Percentiles rank a stretch among this genome's conserved stretches.
These are phyloP conservation scores for Cheilosia scutellata DNA, from an alignment of 2,888 invertebrate species.

Conservation along the genomic window DNA sequence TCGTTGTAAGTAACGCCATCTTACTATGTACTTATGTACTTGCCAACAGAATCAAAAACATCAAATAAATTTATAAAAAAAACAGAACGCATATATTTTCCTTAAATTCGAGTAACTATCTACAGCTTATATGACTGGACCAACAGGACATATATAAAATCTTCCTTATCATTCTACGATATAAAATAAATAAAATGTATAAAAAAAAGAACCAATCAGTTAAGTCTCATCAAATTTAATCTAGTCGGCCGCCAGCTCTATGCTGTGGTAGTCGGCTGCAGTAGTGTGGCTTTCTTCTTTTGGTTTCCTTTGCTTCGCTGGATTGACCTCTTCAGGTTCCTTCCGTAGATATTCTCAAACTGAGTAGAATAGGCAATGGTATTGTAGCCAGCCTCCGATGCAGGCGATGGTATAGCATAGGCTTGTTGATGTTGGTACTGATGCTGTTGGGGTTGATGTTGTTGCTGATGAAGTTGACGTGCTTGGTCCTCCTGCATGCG, in stretches of 20 bases:
- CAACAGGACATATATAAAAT: constrained; percentile 6
- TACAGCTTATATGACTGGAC: constrained; percentile 33
- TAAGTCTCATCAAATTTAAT: constrained; percentile 54
- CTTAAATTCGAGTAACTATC: constrained; percentile 23
- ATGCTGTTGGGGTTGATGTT: constrained; percentile 76
- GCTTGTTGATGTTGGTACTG: constrained; percentile 70
- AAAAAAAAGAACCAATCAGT: constrained; percentile 40
- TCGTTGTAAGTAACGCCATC: too few species aligned
- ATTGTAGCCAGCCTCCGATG: constrained; percentile 78
- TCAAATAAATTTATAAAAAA: not conserved
- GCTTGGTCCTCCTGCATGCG: constrained; percentile 76
- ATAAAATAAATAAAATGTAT: constrained; percentile 56
- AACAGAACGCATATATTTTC: constrained; percentile 14
- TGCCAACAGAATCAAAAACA: not conserved
- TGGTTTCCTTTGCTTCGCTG: constrained; percentile 17
- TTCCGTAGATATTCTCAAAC: constrained; percentile 75
- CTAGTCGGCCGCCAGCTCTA: constrained; percentile 24
- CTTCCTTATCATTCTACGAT: constrained; percentile 6
- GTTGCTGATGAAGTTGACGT: constrained; percentile 78
- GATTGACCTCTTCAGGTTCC: constrained; percentile 66
- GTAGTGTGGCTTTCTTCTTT: constrained; percentile 7
- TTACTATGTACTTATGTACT: not conserved
- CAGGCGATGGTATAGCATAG: constrained; percentile 77
- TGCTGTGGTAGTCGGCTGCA: constrained; percentile 10
- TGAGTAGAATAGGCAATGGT: constrained; percentile 79